Evolutionary conservation across 2,888 invertebrate genomes (phyloP), one percentile per base, ranked within the genome.

Genomic region (Andrena fulva): DNA sequence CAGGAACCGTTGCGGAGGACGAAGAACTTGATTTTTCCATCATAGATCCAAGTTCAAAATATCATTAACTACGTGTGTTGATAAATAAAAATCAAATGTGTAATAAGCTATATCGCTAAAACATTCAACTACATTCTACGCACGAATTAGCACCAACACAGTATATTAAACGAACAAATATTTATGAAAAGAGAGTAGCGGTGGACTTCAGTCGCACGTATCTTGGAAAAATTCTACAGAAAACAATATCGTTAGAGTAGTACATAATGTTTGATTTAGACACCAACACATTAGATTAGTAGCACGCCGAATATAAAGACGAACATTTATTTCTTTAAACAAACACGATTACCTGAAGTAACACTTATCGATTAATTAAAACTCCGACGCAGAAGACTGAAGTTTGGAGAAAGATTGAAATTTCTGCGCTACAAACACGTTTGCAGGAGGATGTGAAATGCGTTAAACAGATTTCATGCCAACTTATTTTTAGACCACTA

Each of bases 1-100:
- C 91, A 62, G 92, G 90, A 76, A 92, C 80, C 24, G 82, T 74
- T 68, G 84, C 67, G 70, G 81, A 72, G 16, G 67, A 59, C 20
- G 75, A 69, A 42, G 33, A 31, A 79, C 42, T 77, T 62, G 62
- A 52, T 50, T 50, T 56, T 74, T 82, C 73, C 84, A 80, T 84
- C 27, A 66, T 71, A 31, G 60, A 73, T 71, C 54, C 16, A 33
- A 35, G 5, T 67, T 71, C 8, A 42, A 62, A 48, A 7, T 56
- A 62, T 16, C 10, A 35, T 48, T 31, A 29, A 63, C 16, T 59
- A 73, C 12, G 2, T 56, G 33, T 52, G 33, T 50, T n/a, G 16
- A 59, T 12, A 27, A 27, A 60, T n/a, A 62, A 50, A 16, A 62
- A 62, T 29, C 2, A 62, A 62, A 68, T 52, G 16, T 24, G 2